Conservation (phyloP, 2,888 invertebrate species). For the Chirona hameri region DNA sequence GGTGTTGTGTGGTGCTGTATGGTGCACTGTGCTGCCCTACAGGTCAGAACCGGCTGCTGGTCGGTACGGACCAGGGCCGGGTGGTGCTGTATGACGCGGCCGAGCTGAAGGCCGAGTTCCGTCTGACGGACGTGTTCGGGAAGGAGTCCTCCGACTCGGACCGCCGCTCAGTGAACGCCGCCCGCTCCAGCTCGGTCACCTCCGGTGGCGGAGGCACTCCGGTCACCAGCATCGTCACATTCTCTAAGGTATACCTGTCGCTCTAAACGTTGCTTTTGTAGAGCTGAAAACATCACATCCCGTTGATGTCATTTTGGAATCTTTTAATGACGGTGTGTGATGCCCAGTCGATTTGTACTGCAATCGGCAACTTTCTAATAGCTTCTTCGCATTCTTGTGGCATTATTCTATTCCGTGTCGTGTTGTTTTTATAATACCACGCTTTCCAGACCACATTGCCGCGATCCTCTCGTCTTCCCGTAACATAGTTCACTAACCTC, state of each 20-base stretch:
- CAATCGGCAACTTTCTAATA: no score
- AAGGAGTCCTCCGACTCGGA: background rate
- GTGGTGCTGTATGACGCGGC: slow-evolving; percentile 22
- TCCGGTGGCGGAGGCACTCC: background rate
- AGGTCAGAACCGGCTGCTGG: slow-evolving; percentile 10
- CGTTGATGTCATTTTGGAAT: no score
- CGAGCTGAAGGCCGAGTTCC: slow-evolving; percentile 13
- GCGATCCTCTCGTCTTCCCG: no score
- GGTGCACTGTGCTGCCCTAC: background rate
- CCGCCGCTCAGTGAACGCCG: background rate
- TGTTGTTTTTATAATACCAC: no score
- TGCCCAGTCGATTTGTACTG: no score
- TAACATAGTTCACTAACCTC: no score
- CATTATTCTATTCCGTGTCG: no score
- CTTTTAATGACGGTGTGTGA: no score
- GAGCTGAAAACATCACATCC: background rate
- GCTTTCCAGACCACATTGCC: no score
- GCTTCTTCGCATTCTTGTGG: no score
- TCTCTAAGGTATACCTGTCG: background rate
- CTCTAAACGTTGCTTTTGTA: background rate
- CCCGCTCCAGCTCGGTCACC: background rate
- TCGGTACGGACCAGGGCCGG: slow-evolving; percentile 10
- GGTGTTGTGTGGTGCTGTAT: no score
- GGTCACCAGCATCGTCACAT: slow-evolving; percentile 23
- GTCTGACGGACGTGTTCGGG: background rate